Conservation (phyloP, 2,113 vertebrate species). For the Engystomops pustulosus region DNA sequence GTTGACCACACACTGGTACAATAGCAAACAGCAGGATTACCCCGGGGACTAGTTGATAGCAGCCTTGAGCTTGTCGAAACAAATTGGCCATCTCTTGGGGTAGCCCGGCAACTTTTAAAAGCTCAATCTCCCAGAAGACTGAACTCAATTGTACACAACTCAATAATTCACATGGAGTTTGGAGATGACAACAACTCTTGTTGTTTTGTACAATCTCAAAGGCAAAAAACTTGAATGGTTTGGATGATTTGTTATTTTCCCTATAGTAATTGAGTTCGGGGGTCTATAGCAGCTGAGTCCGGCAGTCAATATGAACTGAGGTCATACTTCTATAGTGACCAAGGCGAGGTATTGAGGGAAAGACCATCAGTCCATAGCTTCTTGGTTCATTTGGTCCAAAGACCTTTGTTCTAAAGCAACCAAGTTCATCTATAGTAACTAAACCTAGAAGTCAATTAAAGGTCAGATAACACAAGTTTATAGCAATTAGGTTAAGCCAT, state of each 20-base stretch:
- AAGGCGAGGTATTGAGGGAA: neutral
- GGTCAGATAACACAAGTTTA: neutral
- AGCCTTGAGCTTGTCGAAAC: slow-evolving; percentile 46
- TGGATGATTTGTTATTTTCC: slow-evolving; percentile 22
- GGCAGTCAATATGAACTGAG: neutral
- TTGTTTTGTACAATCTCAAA: slow-evolving; percentile 36
- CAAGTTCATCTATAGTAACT: neutral
- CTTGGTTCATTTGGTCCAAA: no score
- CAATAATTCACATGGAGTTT: neutral
- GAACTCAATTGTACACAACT: slow-evolving; percentile 1
- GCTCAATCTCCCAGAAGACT: neutral
- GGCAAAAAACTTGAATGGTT: slow-evolving; percentile 4
- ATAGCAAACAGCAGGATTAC: slow-evolving; percentile 38
- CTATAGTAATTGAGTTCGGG: neutral
- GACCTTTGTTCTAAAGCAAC: neutral
- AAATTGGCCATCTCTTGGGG: slow-evolving; percentile 42
- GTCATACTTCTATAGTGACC: neutral
- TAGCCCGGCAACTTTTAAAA: slow-evolving; percentile 49
- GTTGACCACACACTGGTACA: slow-evolving; percentile 39
- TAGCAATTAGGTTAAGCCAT: neutral
- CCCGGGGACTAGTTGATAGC: slow-evolving; percentile 42
- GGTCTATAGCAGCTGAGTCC: neutral
- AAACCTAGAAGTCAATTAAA: neutral
- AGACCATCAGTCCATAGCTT: neutral
- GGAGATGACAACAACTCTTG: slow-evolving; percentile 22